Conservation (phyloP, 2,797 vertebrate species). For the Intellagama lesueurii region DNA sequence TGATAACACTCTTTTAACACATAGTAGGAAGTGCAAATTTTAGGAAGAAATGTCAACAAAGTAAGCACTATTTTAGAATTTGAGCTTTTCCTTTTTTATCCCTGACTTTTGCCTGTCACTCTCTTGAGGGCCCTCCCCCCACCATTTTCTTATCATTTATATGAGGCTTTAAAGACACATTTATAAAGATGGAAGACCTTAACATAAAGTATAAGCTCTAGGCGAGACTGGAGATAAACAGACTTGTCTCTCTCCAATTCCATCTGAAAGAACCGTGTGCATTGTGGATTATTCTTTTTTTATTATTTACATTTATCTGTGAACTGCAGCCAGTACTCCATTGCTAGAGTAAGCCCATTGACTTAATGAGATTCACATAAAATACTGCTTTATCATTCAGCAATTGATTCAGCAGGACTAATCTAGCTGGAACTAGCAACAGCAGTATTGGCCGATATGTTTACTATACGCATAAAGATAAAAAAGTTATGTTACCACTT, state of each 20-base stretch:
- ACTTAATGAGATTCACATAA: no score
- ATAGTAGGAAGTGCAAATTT: background rate
- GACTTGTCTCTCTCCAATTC: background rate
- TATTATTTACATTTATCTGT: background rate
- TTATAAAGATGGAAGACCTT: background rate
- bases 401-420: no score
- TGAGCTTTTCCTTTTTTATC: background rate
- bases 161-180: background rate
- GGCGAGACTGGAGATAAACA: background rate
- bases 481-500: background rate
- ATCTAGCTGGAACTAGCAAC: no score
- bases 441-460: background rate
- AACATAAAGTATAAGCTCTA: background rate
- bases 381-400: no score
- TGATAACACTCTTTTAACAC: background rate
- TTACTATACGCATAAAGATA: background rate
- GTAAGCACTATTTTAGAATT: background rate
- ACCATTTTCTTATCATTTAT: background rate
- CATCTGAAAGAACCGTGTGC: background rate
- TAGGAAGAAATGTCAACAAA: background rate
- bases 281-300: background rate
- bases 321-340: background rate
- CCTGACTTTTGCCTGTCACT: background rate
- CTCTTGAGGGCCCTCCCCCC: background rate
- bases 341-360: no score